Base-by-base conservation (phyloP, 2,888 invertebrate species). In the Phania funesta region DNA sequence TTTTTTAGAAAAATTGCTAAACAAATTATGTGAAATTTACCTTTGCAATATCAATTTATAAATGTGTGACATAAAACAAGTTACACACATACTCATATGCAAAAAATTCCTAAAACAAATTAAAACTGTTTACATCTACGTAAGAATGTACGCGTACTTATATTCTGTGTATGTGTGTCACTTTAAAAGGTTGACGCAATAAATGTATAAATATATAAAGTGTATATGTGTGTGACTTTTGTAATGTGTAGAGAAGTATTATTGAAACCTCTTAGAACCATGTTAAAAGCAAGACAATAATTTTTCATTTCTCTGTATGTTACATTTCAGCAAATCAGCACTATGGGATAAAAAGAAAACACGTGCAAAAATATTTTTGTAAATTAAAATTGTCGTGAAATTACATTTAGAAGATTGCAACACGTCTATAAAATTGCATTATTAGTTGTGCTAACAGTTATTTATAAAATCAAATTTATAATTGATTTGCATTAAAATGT, bases 191-290 rank as follows among this genome's bases (percentile, higher is more conserved):
- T n/a, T n/a, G n/a, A n/a, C 9, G 8, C 18, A 38, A 2, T 16
- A 7, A 62, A 26, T 16, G 22, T 26, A 9, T 60, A 5, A 24
- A 16, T 18, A 13, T 62, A 29, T n/a, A n/a, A n/a, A n/a, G n/a
- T 29, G 46, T 46, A n/a, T 13, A 1, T 41, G 20, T 54, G 9
- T 29, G 18, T n/a, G n/a, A n/a, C n/a, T n/a, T n/a, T n/a, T n/a
- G 18, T 18, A 54, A 8, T 13, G 32, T 16, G 11, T 24, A 52
- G 35, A 38, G 20, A 4, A 26, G 24, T 32, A 52, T 78, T 58
- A n/a, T 29, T 29, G 29, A 62, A 80, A 64, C 38, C 80, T 56
- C 46, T 68, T 68, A 74, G 56, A 68, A 80, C 64, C 62, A 54
- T 48, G 24, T 68, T 54, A 68, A 74, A 73, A 68, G 46, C 54